Evolutionary conservation across 2,113 vertebrate species (phyloP).

Genomic region (Anhinga rufa): DNA sequence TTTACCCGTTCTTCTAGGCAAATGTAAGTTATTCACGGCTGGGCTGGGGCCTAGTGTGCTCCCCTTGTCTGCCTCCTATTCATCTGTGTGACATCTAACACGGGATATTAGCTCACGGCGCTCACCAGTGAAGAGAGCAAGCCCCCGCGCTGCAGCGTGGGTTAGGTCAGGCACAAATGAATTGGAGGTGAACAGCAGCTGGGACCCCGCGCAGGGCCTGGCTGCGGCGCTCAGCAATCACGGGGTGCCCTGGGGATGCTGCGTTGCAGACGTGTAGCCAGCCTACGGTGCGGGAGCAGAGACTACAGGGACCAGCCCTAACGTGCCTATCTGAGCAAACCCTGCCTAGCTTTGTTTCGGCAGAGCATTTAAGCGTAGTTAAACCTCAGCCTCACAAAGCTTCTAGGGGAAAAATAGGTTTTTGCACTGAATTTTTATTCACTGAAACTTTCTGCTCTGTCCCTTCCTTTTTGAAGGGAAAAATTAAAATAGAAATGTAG

Average conservation of each 20-base stretch:
- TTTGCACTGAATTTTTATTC: not conserved
- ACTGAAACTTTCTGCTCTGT: not conserved
- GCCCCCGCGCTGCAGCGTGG: not conserved
- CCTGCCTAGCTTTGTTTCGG: not conserved
- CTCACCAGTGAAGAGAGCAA: not conserved
- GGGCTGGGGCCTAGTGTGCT: not conserved
- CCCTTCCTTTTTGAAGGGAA: not conserved
- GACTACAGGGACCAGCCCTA: not conserved
- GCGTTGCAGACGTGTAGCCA: not conserved
- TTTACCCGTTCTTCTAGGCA: not conserved
- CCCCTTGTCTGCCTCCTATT: not conserved
- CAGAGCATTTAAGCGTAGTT: not conserved
- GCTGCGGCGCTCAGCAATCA: not conserved
- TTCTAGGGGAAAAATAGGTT: not conserved
- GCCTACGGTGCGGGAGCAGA: not conserved
- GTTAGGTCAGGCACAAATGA: not conserved
- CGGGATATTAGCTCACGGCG: not conserved
- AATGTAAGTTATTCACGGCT: not conserved
- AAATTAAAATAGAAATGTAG: not conserved
- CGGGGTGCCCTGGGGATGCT: not conserved
- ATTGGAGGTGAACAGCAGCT: not conserved
- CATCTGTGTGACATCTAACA: not conserved
- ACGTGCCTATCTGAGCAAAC: not conserved
- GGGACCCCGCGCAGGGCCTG: not conserved
- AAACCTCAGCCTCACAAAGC: not conserved